Percentiles rank a stretch among this genome's conserved stretches.
Evolutionary conservation across 37 sponge, comb jelly and placozoan species (phyloP).

Genomic region (Aplysina aerophoba): DNA sequence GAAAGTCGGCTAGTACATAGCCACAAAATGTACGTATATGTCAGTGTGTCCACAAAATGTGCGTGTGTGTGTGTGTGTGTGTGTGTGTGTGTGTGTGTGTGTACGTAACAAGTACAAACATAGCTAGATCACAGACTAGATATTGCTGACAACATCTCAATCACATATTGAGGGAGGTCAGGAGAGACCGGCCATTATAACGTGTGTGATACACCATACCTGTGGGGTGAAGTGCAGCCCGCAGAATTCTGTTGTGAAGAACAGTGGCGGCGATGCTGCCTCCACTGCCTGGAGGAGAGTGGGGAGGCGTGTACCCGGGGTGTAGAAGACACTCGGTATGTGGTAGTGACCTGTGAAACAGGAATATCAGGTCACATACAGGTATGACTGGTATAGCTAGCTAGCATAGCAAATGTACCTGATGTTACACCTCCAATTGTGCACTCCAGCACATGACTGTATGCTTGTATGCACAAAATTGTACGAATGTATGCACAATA

Average conservation of each 20-base stretch:
- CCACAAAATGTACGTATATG: neutral
- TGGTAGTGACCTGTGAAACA: constrained; percentile 54
- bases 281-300: constrained; percentile 61
- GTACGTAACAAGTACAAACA: neutral
- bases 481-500: no score
- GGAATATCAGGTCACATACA: neutral
- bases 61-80: neutral
- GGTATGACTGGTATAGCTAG: neutral
- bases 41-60: neutral
- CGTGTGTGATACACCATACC: constrained; percentile 32
- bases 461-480: no score
- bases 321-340: constrained; percentile 60
- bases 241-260: constrained; percentile 70
- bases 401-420: no score
- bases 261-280: constrained; percentile 58
- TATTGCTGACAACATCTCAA: no score
- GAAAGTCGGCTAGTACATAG: neutral
- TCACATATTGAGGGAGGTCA: no score
- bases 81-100: neutral
- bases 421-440: no score
- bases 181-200: no score
- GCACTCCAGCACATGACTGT: no score
- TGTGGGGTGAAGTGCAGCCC: constrained; percentile 63
- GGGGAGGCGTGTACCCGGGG: constrained; percentile 46
- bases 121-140: neutral